A percentile compares a stretch with the other conserved stretches of the same genome.
Evolutionary conservation across 2,797 vertebrate species (phyloP).

Genomic region (Pseudopleuronectes americanus): DNA sequence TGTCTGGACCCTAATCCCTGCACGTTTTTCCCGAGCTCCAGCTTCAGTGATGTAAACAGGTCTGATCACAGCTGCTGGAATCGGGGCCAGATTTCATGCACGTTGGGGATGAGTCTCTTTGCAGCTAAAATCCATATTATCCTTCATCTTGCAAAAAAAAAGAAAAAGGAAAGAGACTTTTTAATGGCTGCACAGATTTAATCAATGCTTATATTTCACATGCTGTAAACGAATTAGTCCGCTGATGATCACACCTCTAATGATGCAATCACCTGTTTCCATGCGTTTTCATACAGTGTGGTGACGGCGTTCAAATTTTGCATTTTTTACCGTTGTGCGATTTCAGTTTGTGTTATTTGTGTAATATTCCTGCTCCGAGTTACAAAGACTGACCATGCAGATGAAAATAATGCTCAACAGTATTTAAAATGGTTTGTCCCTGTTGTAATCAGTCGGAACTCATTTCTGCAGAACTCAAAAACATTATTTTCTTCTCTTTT

Average conservation of each 20-base stretch:
- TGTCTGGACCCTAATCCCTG: too few species aligned
- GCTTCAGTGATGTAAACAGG: too few species aligned
- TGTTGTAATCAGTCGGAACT: slow-evolving; percentile 22
- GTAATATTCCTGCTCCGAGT: background rate
- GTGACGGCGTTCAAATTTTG: slow-evolving; percentile 19
- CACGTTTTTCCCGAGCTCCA: too few species aligned
- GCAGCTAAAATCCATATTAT: slow-evolving; percentile 38
- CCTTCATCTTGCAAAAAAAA: slow-evolving; percentile 18
- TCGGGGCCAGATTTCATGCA: background rate
- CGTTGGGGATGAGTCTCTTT: slow-evolving; percentile 5
- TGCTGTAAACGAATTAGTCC: slow-evolving; percentile 46
- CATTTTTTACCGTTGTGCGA: too few species aligned
- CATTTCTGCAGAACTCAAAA: slow-evolving; percentile 13
- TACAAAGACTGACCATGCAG: background rate
- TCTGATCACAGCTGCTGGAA: background rate
- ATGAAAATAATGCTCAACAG: slow-evolving; percentile 9
- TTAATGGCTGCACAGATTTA: slow-evolving; percentile 46
- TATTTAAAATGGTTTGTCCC: slow-evolving; percentile 12
- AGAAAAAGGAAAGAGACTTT: background rate
- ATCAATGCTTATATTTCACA: slow-evolving; percentile 58
- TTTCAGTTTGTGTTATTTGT: slow-evolving; percentile 4
- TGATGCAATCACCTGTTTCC: slow-evolving; percentile 44
- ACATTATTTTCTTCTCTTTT: slow-evolving; percentile 34
- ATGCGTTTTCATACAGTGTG: slow-evolving; percentile 2
- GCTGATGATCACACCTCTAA: slow-evolving; percentile 42